Percentiles rank a stretch among this genome's conserved stretches.
Evolutionary conservation across 2,797 vertebrate species (phyloP).

Genomic region (Xenops minutus): DNA sequence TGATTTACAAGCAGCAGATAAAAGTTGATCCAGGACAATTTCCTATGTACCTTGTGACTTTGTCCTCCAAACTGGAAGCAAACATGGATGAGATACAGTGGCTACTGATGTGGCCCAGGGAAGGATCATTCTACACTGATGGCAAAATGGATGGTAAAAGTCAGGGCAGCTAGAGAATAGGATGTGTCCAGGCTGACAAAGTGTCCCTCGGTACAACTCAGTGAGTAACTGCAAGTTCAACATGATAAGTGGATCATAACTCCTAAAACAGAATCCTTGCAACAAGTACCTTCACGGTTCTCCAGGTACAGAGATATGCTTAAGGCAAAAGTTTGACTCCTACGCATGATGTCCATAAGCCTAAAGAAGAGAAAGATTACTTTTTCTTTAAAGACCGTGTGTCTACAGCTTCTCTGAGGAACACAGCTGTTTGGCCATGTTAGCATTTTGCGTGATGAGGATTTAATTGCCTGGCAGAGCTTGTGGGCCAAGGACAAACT

Average conservation of each 20-base stretch:
- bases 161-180: not conserved
- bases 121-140: not conserved
- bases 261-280: not conserved
- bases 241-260: not conserved
- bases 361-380: not conserved
- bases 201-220: not conserved
- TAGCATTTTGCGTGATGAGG: not conserved
- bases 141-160: not conserved
- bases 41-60: not conserved
- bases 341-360: not conserved
- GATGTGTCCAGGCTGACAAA: fast-evolving
- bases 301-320: not conserved
- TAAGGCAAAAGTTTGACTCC: not conserved
- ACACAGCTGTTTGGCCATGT: slow-evolving; percentile 11
- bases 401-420: not conserved
- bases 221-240: not conserved
- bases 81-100: not conserved
- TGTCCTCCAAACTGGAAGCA: not conserved
- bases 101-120: not conserved
- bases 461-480: not conserved
- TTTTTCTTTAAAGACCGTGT: not conserved
- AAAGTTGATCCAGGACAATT: not conserved
- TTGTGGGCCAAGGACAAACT: not conserved
- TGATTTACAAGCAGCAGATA: not conserved
- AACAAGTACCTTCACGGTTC: not conserved